These are phyloP conservation scores for Fistularia commersonii DNA, from an alignment of 2,797 vertebrate species.

Conservation along the genomic window DNA sequence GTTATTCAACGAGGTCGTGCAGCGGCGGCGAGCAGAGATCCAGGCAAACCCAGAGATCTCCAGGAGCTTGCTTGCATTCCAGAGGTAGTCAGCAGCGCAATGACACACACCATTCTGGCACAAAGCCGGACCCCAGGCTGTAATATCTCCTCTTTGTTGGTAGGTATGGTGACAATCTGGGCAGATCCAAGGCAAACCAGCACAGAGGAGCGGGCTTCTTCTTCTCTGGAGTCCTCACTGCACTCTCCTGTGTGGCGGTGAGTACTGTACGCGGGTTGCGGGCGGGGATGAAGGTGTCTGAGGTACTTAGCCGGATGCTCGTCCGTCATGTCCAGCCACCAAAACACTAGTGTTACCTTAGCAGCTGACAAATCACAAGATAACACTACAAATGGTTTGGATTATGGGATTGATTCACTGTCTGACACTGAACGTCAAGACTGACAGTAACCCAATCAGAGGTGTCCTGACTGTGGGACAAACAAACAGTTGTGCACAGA, in stretches of 20 bases:
- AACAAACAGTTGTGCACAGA: too few species aligned
- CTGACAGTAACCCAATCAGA: too few species aligned
- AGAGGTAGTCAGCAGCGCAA: slow-evolving; percentile 63
- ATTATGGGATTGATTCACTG: too few species aligned
- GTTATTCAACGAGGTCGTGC: slow-evolving; percentile 81
- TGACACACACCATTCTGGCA: too few species aligned
- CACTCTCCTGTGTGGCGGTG: slow-evolving; percentile 80
- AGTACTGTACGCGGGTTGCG: slow-evolving; percentile 22
- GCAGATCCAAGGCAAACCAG: slow-evolving; percentile 60
- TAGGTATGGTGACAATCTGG: slow-evolving; percentile 76
- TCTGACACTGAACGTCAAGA: too few species aligned
- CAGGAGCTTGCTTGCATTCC: slow-evolving; percentile 81
- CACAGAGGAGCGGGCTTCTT: slow-evolving; percentile 82
- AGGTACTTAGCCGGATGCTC: too few species aligned
- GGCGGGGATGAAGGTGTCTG: not conserved
- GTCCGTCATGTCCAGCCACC: too few species aligned
- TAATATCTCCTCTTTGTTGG: slow-evolving; percentile 9
- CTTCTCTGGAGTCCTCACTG: slow-evolving; percentile 89
- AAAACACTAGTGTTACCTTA: too few species aligned
- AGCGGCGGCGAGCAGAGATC: slow-evolving; percentile 80
- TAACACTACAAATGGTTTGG: too few species aligned
- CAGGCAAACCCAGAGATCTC: slow-evolving; percentile 74
- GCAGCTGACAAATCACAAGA: too few species aligned
- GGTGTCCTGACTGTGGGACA: too few species aligned
- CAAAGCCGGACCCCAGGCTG: too few species aligned